A percentile compares a stretch with the other conserved stretches of the same genome.
phyloP scores from a whole-genome alignment of 2,797 vertebrate genomes.

The Chelidonichthys spinosus region DNA sequence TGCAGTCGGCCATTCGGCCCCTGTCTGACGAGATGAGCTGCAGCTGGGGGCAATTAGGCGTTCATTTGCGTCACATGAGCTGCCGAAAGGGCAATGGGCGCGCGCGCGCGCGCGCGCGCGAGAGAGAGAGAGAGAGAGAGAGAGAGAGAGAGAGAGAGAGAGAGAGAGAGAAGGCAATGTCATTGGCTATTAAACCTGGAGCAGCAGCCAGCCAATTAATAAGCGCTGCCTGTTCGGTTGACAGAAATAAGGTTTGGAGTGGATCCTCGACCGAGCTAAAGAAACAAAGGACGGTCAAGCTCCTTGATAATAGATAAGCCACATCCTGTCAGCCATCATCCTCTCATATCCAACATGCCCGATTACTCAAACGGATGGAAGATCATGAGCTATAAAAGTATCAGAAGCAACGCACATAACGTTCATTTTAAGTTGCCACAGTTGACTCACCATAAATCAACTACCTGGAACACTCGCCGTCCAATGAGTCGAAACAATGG shows the following conservation, averaged over 20 bases:
- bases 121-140: neutral
- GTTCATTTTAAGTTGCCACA: neutral
- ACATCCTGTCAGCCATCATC: constrained; percentile 66
- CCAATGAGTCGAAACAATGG: neutral
- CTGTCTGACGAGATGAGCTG: constrained; percentile 60
- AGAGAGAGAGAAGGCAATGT: constrained; percentile 30
- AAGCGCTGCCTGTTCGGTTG: constrained; percentile 14
- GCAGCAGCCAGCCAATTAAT: constrained; percentile 43
- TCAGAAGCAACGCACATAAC: neutral
- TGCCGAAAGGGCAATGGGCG: constrained; percentile 24
- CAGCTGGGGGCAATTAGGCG: constrained; percentile 54
- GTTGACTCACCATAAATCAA: constrained; percentile 25
- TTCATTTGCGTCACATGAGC: constrained; percentile 38
- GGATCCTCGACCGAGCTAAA: constrained; percentile 21
- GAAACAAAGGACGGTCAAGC: constrained; percentile 46
- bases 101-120: constrained; percentile 1
- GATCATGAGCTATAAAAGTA: constrained; percentile 38
- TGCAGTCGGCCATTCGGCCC: constrained; percentile 17
- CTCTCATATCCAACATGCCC: constrained; percentile 36
- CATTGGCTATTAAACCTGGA: constrained; percentile 39
- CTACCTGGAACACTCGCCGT: neutral
- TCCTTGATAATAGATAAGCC: constrained; percentile 8
- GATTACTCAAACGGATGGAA: constrained; percentile 44
- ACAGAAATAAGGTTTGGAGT: constrained; percentile 21
- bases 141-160: constrained; percentile 11